Base-by-base conservation (phyloP, 2,888 invertebrate species). In the Oasisia sp. region DNA sequence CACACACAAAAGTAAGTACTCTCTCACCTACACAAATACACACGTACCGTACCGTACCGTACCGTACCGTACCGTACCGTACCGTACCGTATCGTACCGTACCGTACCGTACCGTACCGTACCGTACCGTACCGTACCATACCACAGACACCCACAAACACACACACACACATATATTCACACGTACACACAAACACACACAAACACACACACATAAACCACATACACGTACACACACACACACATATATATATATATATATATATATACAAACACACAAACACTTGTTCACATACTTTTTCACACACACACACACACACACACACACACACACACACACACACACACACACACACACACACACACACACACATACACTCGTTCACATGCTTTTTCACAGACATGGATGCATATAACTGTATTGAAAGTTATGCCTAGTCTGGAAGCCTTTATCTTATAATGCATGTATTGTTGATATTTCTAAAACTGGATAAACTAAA, bases 391-490 rank as follows among this genome's bases (percentile, higher is more conserved):
- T 38, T 38, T 38, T 38, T 38, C 38, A 38, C 45, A 92, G 32
- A 91, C 32, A 92, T 9, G 32, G 32, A 91, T 50, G 32, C 91
- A 89, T 32, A 12, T n/a, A 44, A 12, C 12, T 45, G 44, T 92
- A n/a, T 91, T 11, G 1, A 91, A 91, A 5, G 12, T 74, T 56
- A 91, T 56, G 92, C 95, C 38, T 38, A 38, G 38, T 38, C 38
- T 38, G 38, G 38, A 38, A 38, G 38, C 38, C 8, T 9, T 50
- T 9, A 9, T 50, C 14, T 14, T 50, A 50, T 11, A 89, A 12
- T 89, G 38, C 89, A 32, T 12, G 12, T 32, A 9, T 8, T 32
- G 89, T 89, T 32, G 8, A 89, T 5, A 32, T 32, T 5, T 27
- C 5, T 14, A 90, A 90, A 90, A 38, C 14, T 38, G 14, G 14